Percentiles rank a stretch among this genome's conserved stretches.
phyloP scores from a whole-genome alignment of 2,113 vertebrate genomes.

The Oxygymnocypris stewartii region DNA sequence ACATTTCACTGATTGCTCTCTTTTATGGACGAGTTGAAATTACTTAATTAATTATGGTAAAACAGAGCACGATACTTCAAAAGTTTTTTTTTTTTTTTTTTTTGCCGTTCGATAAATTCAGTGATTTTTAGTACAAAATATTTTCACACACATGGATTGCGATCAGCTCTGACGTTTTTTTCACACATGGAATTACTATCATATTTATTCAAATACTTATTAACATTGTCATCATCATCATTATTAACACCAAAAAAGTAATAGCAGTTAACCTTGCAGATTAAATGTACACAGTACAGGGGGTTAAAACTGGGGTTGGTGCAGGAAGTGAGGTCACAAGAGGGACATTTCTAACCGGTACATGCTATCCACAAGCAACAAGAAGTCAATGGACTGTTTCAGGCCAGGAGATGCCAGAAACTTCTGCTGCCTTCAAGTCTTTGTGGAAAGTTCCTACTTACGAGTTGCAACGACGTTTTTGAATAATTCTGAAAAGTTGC shows the following conservation, averaged over 20 bases:
- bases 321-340: conserved; percentile 72
- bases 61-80: conserved; percentile 76
- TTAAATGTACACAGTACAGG: conserved; percentile 77
- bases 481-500: neutral
- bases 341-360: conserved; percentile 80
- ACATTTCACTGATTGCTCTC: conserved; percentile 63
- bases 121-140: conserved; percentile 74
- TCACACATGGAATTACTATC: conserved; percentile 71
- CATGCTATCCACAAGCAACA: conserved; percentile 84
- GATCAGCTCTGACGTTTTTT: conserved; percentile 64
- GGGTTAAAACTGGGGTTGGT: conserved; percentile 37
- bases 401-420: conserved; percentile 64
- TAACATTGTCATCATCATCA: conserved; percentile 74
- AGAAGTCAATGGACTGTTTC: conserved; percentile 66
- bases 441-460: conserved; percentile 2
- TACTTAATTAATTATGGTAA: conserved; percentile 74
- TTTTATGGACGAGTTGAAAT: conserved; percentile 57
- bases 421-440: conserved; percentile 32
- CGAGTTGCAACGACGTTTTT: neutral
- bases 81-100: conserved; percentile 46
- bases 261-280: conserved; percentile 79
- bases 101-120: conserved; percentile 61
- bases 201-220: conserved; percentile 74
- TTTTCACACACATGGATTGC: conserved; percentile 67
- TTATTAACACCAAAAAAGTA: conserved; percentile 81